These are phyloP conservation scores for Mythimna pallens DNA, from an alignment of 2,888 invertebrate genomes.

Conservation along the genomic window DNA sequence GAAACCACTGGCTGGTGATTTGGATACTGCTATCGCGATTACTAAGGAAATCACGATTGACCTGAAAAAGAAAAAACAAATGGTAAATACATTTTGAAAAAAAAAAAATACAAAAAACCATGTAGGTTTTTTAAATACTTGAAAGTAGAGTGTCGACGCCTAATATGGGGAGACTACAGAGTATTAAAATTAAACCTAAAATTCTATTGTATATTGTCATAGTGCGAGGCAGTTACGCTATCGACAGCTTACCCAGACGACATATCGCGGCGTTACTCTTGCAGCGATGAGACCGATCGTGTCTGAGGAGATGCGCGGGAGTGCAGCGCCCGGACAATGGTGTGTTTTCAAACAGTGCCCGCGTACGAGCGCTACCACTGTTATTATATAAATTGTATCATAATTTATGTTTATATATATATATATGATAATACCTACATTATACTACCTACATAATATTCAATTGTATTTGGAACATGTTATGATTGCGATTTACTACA, in stretches of 20 bases:
- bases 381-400: constrained; percentile 60
- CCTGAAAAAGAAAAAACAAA: constrained; percentile 76
- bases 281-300: constrained; percentile 28
- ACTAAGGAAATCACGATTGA: constrained; percentile 77
- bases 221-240: neutral
- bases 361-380: constrained; percentile 28
- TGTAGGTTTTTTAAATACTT: neutral
- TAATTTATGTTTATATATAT: constrained; percentile 58
- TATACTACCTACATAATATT: constrained; percentile 27
- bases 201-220: neutral
- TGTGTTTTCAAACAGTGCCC: constrained; percentile 60
- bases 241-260: constrained; percentile 39
- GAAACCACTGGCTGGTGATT: constrained; percentile 74
- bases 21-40: constrained; percentile 73
- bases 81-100: constrained; percentile 8
- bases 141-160: neutral
- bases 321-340: constrained; percentile 46
- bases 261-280: constrained; percentile 44
- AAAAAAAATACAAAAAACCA: too few species aligned
- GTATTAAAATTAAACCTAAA: neutral
- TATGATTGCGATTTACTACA: constrained; percentile 43
- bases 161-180: neutral
- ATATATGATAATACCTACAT: constrained; percentile 58
- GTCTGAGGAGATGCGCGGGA: constrained; percentile 17
- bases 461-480: constrained; percentile 62